phyloP scores from a whole-genome alignment of 2,113 vertebrate species.

The Phoenicopterus ruber region DNA sequence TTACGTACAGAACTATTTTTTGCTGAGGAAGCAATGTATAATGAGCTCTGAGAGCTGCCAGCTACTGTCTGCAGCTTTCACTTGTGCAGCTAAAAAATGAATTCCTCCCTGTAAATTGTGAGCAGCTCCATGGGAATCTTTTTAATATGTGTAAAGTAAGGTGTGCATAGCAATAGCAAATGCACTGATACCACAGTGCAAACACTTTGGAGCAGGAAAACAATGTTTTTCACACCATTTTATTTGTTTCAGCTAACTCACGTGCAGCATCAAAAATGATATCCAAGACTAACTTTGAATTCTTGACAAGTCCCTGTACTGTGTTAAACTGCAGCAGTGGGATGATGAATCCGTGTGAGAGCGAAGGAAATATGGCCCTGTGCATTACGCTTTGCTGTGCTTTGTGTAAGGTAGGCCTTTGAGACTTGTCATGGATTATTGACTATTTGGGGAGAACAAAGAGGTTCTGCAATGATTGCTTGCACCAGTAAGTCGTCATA shows the following conservation, averaged over 20 bases:
- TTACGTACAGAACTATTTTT: background rate
- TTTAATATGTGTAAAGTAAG: background rate
- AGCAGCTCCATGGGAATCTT: background rate
- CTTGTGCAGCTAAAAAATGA: background rate
- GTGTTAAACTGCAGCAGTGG: background rate
- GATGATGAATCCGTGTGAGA: background rate
- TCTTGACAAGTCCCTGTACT: background rate
- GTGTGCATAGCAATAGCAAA: background rate
- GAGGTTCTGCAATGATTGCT: background rate
- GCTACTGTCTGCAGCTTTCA: background rate
- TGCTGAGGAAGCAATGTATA: background rate
- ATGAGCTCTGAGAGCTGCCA: background rate
- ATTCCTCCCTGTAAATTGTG: background rate
- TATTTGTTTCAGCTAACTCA: background rate
- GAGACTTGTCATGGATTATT: background rate
- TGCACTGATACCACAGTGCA: background rate
- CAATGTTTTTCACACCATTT: background rate
- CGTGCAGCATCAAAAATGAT: background rate
- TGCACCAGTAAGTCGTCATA: rapidly evolving
- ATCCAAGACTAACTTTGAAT: background rate
- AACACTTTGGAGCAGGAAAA: background rate
- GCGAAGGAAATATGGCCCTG: background rate
- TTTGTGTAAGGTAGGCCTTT: background rate
- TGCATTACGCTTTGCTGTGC: background rate
- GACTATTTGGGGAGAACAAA: background rate